Base-by-base conservation (phyloP, 2,797 vertebrate species). In the Peromyscus melanophrys region DNA sequence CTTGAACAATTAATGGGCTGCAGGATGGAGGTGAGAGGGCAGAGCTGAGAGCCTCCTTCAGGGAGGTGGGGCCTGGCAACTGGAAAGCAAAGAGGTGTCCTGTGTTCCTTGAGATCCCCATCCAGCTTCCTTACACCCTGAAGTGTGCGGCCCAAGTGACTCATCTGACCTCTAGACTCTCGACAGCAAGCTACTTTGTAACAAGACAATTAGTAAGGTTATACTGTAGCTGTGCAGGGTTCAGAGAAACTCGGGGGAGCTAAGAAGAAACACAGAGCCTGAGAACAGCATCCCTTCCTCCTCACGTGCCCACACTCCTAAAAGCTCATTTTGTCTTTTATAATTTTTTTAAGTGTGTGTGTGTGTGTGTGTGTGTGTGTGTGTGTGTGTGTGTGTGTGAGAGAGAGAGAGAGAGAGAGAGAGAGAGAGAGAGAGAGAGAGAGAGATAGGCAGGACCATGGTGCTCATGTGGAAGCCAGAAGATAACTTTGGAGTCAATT, bases 161-260 rank as follows among this genome's bases (percentile, higher is more conserved):
- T 96, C 83, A 2, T 43, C 96, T 96, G 97, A 96, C 96, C 96
- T 96, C 95, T 87, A 94, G 37, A 96, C 94, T 95, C 92, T 21
- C 59, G 90, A 63, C 94, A 89, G 90, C 96, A 96, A 97, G 95
- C 92, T 96, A 92, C 92, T 95, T 80, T 93, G 94, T 96, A 92
- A 96, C 89, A 94, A 96, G 96, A 97, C 95, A 94, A 97, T 97
- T 92, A 97, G 95, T 98, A 96, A 96, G 91, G 90, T 96, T 96
- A 97, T 82, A 96, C 84, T 88, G 63, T 76, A 84, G 83, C 63
- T 92, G 82, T 92, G 55, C 90, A 86, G 81, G 83, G 84, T 93
- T 88, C 81, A 1, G 49, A 95, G 93, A 97, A 89, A 92, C 75
- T 31, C 11, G 27, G 59, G 73, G 57, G n/a, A 21, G 89, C 78